Evolutionary conservation across 2,113 vertebrate species (phyloP), one percentile per base, ranked within the genome.

Genomic region (Podocnemis expansa): DNA sequence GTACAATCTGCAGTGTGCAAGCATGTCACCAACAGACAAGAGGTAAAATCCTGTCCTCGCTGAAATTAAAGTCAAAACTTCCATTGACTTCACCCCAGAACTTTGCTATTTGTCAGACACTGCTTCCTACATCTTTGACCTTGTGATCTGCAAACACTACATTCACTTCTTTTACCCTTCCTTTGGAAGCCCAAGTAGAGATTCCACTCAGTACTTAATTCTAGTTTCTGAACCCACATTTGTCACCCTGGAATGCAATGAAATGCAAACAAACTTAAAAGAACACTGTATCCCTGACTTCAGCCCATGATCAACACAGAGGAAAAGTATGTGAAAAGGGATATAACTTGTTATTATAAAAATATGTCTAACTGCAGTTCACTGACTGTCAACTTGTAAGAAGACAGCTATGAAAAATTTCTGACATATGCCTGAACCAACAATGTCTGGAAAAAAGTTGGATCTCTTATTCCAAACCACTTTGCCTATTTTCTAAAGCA

Each of bases 401-500:
- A 90, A 58, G 96, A 91, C 56, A 95, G 83, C 93, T 82, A 56
- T 3, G 82, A 91, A 97, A 85, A 94, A 97, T 95, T 97, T 97
- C 94, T 97, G 91, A 96, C 89, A 78, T 56, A 82, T 9, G 85
- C 88, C 93, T 93, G 92, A 97, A 97, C 96, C 92, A 97, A 97
- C 92, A 97, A 80, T 82, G 91, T 95, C 96, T 97, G 97, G 87
- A 96, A 95, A 85, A n/a, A 97, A 95, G 89, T 89, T 87, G 79
- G 38, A 96, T 78, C 82, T 96, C 84, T 76, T 84, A 82, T 70
- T 96, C 85, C 91, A 96, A 95, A 92, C 83, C 91, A 93, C 93
- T 97, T 93, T 89, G 88, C 94, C 94, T 97, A 79, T 93, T 96
- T 95, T 85, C 84, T 89, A 83, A 92, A 96, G 88, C 78, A 94